Conservation (phyloP, 2,888 invertebrate species). For the Platycnemis pennipes region DNA sequence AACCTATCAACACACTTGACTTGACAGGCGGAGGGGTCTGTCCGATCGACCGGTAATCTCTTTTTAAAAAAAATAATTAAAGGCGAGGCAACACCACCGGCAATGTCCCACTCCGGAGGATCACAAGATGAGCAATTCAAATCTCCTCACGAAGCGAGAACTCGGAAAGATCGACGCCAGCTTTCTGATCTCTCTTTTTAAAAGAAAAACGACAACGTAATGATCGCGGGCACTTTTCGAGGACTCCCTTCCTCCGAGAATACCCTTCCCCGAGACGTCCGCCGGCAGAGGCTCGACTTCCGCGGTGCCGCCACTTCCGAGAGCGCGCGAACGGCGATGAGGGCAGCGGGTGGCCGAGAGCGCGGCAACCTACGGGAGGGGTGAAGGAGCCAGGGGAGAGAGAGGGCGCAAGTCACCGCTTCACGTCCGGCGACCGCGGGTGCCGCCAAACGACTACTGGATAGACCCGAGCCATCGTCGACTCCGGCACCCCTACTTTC, state of each 20-base stretch:
- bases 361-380: background rate
- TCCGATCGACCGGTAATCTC: too few relatives aligned
- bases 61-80: too few relatives aligned
- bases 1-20: too few relatives aligned
- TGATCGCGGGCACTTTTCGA: background rate
- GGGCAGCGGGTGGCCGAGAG: background rate
- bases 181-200: background rate
- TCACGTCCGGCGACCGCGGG: conserved; percentile 18
- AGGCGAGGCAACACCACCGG: background rate
- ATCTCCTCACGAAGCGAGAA: background rate
- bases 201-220: background rate
- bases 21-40: too few relatives aligned
- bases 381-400: background rate
- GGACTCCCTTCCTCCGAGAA: too few relatives aligned
- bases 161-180: background rate
- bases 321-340: background rate
- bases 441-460: conserved; percentile 50
- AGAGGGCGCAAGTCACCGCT: background rate
- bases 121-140: background rate
- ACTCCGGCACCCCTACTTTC: background rate
- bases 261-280: background rate
- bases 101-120: background rate
- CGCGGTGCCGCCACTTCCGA: background rate
- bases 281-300: background rate
- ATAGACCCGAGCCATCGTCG: background rate